Percentiles rank a stretch among this genome's conserved stretches.
phyloP scores from a whole-genome alignment of 2,888 invertebrate species.

The Dorcus hopei region DNA sequence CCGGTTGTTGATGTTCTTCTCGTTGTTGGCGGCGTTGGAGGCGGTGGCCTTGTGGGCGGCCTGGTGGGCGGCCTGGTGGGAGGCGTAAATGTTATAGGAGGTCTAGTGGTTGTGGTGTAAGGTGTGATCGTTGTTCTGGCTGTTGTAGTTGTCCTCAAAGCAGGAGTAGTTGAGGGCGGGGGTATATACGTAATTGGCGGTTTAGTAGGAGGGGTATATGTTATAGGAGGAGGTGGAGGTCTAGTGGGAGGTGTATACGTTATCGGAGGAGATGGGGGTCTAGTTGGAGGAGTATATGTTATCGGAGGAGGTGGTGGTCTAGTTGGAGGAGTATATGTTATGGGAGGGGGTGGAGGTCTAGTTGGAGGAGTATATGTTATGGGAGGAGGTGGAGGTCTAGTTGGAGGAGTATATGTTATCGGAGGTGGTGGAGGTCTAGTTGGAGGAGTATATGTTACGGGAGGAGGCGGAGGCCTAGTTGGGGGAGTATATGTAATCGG shows the following conservation, averaged over 20 bases:
- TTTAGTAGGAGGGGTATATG: background rate
- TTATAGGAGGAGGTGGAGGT: background rate
- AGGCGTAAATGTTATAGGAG: no score
- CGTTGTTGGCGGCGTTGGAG: no score
- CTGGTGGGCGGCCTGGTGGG: no score
- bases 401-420: no score
- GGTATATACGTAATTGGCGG: background rate
- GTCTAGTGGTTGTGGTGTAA: background rate
- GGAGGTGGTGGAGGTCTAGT: no score
- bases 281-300: background rate
- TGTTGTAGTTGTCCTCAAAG: background rate
- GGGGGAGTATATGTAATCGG: no score
- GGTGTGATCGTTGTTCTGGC: background rate
- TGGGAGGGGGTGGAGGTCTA: no score
- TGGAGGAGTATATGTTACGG: no score
- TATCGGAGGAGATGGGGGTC: background rate
- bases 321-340: background rate
- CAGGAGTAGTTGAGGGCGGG: background rate
- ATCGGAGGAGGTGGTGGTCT: background rate
- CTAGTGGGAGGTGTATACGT: background rate
- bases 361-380: background rate
- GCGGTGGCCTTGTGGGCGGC: no score
- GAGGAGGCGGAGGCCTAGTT: no score
- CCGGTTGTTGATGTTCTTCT: background rate
- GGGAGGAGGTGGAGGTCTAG: no score